phyloP scores from a whole-genome alignment of 2,888 invertebrate species.

The Erpobdella octoculata region DNA sequence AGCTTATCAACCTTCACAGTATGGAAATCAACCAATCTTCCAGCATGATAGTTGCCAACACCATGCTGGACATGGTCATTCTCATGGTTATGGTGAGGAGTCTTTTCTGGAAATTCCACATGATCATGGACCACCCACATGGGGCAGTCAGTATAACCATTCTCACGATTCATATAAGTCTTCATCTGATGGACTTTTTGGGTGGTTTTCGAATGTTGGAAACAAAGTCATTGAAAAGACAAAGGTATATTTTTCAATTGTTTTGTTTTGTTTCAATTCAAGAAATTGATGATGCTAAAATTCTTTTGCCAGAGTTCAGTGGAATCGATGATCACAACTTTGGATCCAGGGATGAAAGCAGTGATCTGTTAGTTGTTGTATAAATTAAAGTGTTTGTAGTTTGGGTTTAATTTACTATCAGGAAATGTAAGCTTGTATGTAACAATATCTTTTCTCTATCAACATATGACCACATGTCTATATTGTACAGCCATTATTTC shows the following conservation, averaged over 20 bases:
- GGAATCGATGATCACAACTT: slow-evolving; percentile 74
- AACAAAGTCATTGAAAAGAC: slow-evolving; percentile 50
- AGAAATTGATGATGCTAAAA: neutral
- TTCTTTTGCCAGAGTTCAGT: slow-evolving; percentile 61
- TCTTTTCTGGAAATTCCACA: slow-evolving; percentile 16
- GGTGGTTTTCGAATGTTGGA: slow-evolving; percentile 48
- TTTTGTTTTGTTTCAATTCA: slow-evolving; percentile 6
- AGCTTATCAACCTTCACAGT: neutral
- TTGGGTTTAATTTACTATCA: too few relatives aligned
- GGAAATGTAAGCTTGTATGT: too few relatives aligned
- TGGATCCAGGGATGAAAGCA: slow-evolving; percentile 83
- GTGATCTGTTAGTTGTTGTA: slow-evolving; percentile 65
- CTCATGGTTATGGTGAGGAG: neutral
- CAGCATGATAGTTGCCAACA: neutral
- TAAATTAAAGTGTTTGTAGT: too few relatives aligned
- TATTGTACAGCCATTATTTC: neutral
- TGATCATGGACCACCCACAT: slow-evolving; percentile 1
- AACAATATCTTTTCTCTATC: too few relatives aligned
- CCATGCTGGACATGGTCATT: neutral
- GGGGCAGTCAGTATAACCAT: slow-evolving; percentile 10
- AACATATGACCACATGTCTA: neutral
- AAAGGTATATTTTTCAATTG: slow-evolving; percentile 40
- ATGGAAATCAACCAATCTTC: neutral
- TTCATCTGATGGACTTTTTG: slow-evolving; percentile 34
- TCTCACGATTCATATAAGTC: neutral